phyloP scores from a whole-genome alignment of 2,797 vertebrate species.

The Acanthurus lineatus region DNA sequence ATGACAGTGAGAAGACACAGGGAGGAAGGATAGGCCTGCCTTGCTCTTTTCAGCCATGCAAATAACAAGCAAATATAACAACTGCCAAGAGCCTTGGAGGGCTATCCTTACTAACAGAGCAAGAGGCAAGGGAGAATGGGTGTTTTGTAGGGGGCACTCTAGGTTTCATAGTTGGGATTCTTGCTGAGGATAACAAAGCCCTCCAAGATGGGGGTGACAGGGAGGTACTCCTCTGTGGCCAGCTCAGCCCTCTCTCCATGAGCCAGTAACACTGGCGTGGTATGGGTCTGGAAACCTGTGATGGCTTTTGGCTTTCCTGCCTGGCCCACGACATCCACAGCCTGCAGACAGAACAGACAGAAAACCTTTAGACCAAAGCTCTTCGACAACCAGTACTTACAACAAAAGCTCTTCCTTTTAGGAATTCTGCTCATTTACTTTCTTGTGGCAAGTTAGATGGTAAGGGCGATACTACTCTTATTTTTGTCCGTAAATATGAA shows the following conservation, averaged over 20 bases:
- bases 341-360: conserved; percentile 79
- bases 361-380: background rate
- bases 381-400: too few relatives aligned
- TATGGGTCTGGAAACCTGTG: conserved; percentile 99
- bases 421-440: background rate
- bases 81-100: conserved; percentile 62
- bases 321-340: conserved; percentile 98
- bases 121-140: conserved; percentile 14
- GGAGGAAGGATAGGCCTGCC: conserved; percentile 40
- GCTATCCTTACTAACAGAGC: conserved; percentile 51
- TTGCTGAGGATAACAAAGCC: conserved; percentile 98
- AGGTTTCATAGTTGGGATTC: conserved; percentile 96
- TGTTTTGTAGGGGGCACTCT: conserved; percentile 59
- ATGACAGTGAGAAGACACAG: conserved; percentile 44
- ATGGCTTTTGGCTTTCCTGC: conserved; percentile 99
- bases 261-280: conserved; percentile 95
- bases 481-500: too few relatives aligned
- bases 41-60: conserved; percentile 65
- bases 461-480: too few relatives aligned
- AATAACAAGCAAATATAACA: conserved; percentile 69
- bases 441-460: too few relatives aligned
- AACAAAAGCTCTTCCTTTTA: background rate
- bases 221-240: conserved; percentile 96
- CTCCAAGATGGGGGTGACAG: conserved; percentile 95
- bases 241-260: conserved; percentile 96